Base-by-base conservation (phyloP, 2,888 invertebrate species). In the Morinoia aosen region DNA sequence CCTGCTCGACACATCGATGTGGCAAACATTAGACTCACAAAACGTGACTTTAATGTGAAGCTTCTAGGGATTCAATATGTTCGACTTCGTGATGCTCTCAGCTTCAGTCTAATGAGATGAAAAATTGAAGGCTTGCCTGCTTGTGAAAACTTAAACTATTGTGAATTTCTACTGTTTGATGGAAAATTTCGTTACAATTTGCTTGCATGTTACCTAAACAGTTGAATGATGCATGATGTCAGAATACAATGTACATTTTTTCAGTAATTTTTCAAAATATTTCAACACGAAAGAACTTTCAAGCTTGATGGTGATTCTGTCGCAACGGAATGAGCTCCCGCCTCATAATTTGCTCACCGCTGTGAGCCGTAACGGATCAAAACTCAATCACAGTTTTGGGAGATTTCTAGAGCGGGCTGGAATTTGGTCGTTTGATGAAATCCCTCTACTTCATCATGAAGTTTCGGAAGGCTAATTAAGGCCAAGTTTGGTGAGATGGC, bases 401-500 rank as follows among this genome's bases (percentile, higher is more conserved):
- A 76, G 33, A 76, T 19, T 76, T 76, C 10, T 19, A 76, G 25
- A 33, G 76, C 76, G 25, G 25, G 90, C 40, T 40, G 40, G 40
- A 90, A 90, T 90, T 90, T 40, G 40, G 16, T 39, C 39, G 39
- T 48, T 90, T 48, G 90, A 40, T 90, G 90, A 40, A 90, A 90
- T 90, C 48, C 40, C 90, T 11, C 11, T 16, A 39, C 90, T 93
- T 57, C 57, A 93, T 93, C 57, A 93, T 3, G 40, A 93, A 93
- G 93, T 57, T 93, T 93, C 19, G 48, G 93, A 57, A 33, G 57
- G 56, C 93, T 93, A 93, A 93, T 93, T 57, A 93, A 57, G 93
- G 90, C 16, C 16, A 90, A 90, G 90, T 90, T 90, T 14, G 40
- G 90, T 40, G 14, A 14, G 90, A 14, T 90, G 90, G 40, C 90